phyloP scores from a whole-genome alignment of 1,140 invertebrate genomes.

The Pararge aegeria region DNA sequence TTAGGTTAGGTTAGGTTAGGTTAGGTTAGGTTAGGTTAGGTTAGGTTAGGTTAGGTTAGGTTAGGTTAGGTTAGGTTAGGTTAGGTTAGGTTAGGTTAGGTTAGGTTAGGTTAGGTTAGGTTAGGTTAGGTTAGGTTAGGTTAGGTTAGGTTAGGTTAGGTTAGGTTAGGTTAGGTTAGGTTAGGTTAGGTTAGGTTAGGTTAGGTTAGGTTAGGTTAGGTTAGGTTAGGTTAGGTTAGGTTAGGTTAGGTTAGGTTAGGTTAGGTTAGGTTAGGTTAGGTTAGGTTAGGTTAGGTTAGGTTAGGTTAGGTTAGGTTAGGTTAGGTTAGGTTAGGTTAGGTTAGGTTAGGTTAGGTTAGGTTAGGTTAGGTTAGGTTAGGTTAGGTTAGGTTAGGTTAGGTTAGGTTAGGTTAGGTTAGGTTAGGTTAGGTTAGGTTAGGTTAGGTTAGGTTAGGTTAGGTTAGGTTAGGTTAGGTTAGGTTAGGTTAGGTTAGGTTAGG shows the following conservation, averaged over 20 bases:
- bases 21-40: constrained; percentile 8
- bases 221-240: constrained; percentile 9
- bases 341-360: constrained; percentile 5
- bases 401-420: constrained; percentile 5
- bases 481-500: constrained; percentile 4
- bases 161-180: constrained; percentile 18
- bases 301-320: constrained; percentile 5
- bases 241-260: constrained; percentile 5
- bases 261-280: constrained; percentile 5
- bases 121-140: constrained; percentile 18
- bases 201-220: constrained; percentile 2
- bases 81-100: neutral
- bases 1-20: constrained; percentile 12
- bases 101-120: constrained; percentile 15
- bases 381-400: constrained; percentile 5
- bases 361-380: constrained; percentile 5
- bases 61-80: constrained; percentile 4
- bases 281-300: constrained; percentile 5
- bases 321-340: constrained; percentile 5
- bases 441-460: constrained; percentile 5
- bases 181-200: constrained; percentile 13
- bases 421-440: constrained; percentile 5
- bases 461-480: constrained; percentile 5
- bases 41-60: constrained; percentile 8
- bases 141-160: constrained; percentile 18